phyloP scores from a whole-genome alignment of 2,888 invertebrate species.

The Brachyopa scutellaris region DNA sequence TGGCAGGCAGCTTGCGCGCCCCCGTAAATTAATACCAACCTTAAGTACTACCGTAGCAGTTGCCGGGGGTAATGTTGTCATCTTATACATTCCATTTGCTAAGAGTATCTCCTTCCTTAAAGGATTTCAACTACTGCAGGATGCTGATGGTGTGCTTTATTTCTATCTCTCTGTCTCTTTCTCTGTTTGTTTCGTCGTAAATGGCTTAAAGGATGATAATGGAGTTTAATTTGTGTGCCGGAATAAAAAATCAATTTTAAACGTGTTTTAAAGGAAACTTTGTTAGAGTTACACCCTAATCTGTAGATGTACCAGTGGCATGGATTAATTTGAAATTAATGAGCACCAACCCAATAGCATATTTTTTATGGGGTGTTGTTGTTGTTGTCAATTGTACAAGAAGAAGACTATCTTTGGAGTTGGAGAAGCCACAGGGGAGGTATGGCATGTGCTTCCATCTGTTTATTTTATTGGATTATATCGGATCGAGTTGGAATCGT shows the following conservation, averaged over 20 bases:
- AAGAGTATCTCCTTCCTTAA: conserved; percentile 27
- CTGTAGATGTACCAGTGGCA: too few species aligned
- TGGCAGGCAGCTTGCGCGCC: conserved; percentile 33
- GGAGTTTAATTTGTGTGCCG: conserved; percentile 38
- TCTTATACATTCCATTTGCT: conserved; percentile 49
- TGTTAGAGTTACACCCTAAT: too few species aligned
- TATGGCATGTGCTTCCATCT: too few species aligned
- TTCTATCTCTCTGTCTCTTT: neutral
- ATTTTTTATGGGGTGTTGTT: too few species aligned
- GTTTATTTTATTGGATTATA: too few species aligned
- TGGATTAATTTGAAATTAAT: too few species aligned
- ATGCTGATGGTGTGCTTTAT: too few species aligned
- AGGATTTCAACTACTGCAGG: conserved; percentile 4
- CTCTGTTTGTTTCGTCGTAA: conserved; percentile 13
- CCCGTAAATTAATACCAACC: conserved; percentile 48
- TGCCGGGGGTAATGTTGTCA: conserved; percentile 2
- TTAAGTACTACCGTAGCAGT: conserved; percentile 35
- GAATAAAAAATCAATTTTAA: conserved; percentile 29
- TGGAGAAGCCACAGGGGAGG: too few species aligned
- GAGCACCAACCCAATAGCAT: too few species aligned
- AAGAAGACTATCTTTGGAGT: too few species aligned
- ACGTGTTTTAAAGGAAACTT: conserved; percentile 14
- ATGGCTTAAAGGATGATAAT: conserved; percentile 44
- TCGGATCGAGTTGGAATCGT: too few species aligned
- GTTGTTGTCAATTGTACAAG: too few species aligned